Evolutionary conservation across 2,888 invertebrate species (phyloP).

Genomic region (Pecten maximus): DNA sequence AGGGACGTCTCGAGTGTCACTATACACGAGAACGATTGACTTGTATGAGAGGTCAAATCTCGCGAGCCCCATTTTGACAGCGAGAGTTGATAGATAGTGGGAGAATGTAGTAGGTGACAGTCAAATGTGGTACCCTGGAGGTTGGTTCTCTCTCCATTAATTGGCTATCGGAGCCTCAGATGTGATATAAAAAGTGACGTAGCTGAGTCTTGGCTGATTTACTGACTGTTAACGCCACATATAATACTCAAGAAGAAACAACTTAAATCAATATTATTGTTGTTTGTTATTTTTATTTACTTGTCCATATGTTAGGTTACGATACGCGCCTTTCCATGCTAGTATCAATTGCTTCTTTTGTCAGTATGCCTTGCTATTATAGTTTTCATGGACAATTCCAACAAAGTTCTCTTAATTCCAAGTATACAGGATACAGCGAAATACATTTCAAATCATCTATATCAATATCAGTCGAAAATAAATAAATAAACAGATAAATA

Average conservation of each 20-base stretch:
- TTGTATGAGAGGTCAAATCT: slow-evolving; percentile 26
- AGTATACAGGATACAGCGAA: too few species aligned
- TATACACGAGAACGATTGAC: slow-evolving; percentile 29
- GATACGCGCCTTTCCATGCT: background rate
- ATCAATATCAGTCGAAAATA: too few species aligned
- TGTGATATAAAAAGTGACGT: background rate
- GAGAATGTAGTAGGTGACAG: slow-evolving; percentile 2
- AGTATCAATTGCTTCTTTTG: too few species aligned
- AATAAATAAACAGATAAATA: too few species aligned
- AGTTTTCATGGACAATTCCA: too few species aligned
- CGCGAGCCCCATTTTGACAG: slow-evolving; percentile 8
- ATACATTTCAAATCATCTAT: too few species aligned
- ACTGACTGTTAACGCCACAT: background rate
- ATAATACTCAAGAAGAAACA: background rate
- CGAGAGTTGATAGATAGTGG: background rate
- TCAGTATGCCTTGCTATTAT: too few species aligned
- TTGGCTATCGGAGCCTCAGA: background rate
- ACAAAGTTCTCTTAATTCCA: too few species aligned
- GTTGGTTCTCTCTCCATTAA: background rate
- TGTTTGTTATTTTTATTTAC: background rate
- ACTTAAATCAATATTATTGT: background rate
- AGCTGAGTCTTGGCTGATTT: background rate
- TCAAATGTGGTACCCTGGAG: background rate
- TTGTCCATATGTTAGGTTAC: background rate
- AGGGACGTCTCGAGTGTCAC: slow-evolving; percentile 12